Conservation (phyloP, 2,797 vertebrate species). For the Notolabrus celidotus region DNA sequence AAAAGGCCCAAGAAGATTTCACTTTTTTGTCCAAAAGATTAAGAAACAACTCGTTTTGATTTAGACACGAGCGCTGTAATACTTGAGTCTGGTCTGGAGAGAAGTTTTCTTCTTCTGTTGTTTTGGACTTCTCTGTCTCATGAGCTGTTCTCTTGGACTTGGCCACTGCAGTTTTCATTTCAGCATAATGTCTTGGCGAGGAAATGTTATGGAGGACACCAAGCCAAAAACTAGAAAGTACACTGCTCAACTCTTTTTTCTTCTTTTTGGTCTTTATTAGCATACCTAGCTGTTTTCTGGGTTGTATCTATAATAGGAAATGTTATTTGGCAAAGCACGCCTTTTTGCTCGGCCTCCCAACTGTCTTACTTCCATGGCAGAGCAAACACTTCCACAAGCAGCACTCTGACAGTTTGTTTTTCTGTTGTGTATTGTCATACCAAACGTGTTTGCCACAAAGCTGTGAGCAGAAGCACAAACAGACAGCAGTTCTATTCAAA, state of each 20-base stretch:
- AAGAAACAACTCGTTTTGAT: constrained; percentile 9
- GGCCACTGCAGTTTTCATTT: neutral
- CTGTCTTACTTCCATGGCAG: constrained; percentile 1
- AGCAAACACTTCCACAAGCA: neutral
- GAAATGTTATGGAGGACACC: neutral
- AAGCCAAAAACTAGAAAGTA: neutral
- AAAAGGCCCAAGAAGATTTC: neutral
- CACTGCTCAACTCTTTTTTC: neutral
- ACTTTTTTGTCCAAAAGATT: neutral
- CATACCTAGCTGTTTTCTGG: neutral
- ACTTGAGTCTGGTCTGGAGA: neutral
- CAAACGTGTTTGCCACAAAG: constrained; percentile 8
- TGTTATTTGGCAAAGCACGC: neutral
- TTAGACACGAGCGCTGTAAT: neutral
- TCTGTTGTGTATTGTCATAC: constrained; percentile 22
- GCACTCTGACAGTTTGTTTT: constrained; percentile 24
- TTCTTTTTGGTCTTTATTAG: constrained; percentile 1
- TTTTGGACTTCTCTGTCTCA: constrained; percentile 3
- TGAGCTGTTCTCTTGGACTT: neutral
- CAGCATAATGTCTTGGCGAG: neutral
- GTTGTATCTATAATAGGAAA: neutral
- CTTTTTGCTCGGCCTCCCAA: neutral
- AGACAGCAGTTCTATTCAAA: constrained; percentile 27
- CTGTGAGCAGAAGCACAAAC: constrained; percentile 20
- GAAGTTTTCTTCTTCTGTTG: constrained; percentile 1